phyloP scores from a whole-genome alignment of 2,888 invertebrate genomes.

The Yponomeuta plumbellus region DNA sequence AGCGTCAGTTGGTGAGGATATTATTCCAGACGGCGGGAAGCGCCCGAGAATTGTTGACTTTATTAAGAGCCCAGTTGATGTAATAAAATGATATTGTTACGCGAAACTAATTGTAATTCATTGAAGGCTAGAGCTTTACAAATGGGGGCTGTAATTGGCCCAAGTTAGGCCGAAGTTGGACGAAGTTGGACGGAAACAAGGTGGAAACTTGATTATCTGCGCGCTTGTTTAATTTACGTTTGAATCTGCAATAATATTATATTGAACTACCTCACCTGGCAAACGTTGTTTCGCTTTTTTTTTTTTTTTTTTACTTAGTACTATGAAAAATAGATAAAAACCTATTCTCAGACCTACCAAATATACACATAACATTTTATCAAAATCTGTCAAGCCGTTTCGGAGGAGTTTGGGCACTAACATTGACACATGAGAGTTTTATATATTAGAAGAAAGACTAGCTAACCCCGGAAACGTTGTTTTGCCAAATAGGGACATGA shows the following conservation, averaged over 20 bases:
- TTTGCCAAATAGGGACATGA: too few species aligned
- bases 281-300: too few species aligned
- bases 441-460: too few species aligned
- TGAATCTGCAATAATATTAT: background rate
- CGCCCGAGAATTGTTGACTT: background rate
- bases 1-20: background rate
- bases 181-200: background rate
- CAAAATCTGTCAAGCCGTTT: too few species aligned
- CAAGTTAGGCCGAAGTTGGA: background rate
- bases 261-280: too few species aligned
- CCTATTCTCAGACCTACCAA: too few species aligned
- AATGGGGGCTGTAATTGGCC: background rate
- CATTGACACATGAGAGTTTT: too few species aligned
- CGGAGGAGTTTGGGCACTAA: too few species aligned
- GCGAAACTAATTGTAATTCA: conserved; percentile 1
- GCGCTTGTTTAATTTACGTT: background rate
- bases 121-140: background rate
- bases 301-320: too few species aligned
- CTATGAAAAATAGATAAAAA: too few species aligned
- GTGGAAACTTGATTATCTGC: background rate
- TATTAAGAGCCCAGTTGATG: background rate
- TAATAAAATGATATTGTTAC: conserved; percentile 1
- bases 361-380: too few species aligned
- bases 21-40: background rate
- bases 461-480: too few species aligned